A percentile compares a stretch with the other conserved stretches of the same genome.
Evolutionary conservation across 2,888 invertebrate genomes (phyloP).

Genomic region (Stenodema calcarata): DNA sequence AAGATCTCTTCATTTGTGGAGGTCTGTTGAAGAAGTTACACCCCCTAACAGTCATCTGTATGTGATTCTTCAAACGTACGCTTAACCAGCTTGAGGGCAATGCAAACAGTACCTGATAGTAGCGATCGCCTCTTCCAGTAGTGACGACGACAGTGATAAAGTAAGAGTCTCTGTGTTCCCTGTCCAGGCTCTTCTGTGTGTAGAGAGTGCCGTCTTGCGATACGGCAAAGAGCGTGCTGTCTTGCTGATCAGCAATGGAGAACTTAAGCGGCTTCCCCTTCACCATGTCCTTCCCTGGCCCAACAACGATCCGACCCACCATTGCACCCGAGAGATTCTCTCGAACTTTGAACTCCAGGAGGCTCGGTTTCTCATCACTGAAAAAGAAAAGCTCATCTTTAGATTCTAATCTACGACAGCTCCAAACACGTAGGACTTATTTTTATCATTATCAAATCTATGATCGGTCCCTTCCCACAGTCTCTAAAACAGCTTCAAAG

Average conservation of each 20-base stretch:
- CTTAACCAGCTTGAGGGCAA: no score
- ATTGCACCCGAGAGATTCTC: constrained; percentile 78
- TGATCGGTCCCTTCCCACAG: no score
- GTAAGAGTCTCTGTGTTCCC: constrained; percentile 76
- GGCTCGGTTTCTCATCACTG: constrained; percentile 73
- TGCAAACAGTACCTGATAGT: constrained; percentile 67
- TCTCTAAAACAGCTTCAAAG: no score
- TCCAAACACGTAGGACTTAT: no score
- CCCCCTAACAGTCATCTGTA: no score
- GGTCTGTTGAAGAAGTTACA: no score
- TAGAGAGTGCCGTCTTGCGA: constrained; percentile 80
- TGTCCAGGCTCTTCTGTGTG: constrained; percentile 76
- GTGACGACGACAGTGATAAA: constrained; percentile 82
- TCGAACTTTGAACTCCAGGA: constrained; percentile 76
- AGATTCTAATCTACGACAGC: no score
- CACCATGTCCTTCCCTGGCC: constrained; percentile 59
- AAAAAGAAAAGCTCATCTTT: constrained; percentile 59
- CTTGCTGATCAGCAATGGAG: constrained; percentile 82
- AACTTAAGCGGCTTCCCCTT: constrained; percentile 68
- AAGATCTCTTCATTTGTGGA: no score
- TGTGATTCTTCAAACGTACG: no score
- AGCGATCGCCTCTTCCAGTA: constrained; percentile 72
- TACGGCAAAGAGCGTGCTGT: constrained; percentile 78
- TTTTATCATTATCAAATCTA: no score
- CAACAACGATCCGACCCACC: constrained; percentile 70